Conservation (phyloP, 2,113 vertebrate genomes). For the Cochlearius cochlearius region DNA sequence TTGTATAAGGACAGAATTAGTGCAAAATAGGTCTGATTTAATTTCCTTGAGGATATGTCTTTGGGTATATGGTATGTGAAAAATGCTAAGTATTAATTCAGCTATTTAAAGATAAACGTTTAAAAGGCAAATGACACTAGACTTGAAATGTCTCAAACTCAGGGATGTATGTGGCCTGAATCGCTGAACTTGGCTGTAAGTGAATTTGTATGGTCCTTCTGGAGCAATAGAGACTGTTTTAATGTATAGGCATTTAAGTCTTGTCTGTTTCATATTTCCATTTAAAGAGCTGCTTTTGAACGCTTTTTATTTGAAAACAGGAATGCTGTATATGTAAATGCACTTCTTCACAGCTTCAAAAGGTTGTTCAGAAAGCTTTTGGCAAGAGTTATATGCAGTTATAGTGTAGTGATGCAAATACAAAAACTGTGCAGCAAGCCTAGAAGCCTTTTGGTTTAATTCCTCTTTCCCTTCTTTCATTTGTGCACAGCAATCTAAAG, state of each 20-base stretch:
- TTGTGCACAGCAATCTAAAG: neutral
- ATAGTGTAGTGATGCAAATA: neutral
- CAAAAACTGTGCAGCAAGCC: neutral
- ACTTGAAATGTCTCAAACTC: neutral
- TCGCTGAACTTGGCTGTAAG: neutral
- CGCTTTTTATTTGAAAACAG: neutral
- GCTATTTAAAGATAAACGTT: neutral
- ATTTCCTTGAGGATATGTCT: neutral
- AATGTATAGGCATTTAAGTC: neutral
- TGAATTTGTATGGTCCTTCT: neutral
- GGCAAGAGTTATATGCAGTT: neutral
- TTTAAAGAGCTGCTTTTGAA: neutral
- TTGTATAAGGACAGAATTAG: neutral
- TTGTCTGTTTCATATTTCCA: neutral
- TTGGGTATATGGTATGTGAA: neutral
- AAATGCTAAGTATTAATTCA: neutral
- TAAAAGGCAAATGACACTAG: neutral
- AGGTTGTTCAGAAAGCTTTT: neutral
- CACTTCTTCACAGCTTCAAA: neutral
- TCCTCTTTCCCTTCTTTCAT: neutral
- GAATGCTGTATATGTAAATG: neutral
- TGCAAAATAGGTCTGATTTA: neutral
- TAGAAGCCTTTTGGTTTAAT: neutral
- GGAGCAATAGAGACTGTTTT: neutral
- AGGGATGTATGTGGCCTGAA: neutral